Percentiles rank a stretch among this genome's conserved stretches.
phyloP scores from a whole-genome alignment of 2,888 invertebrate species.

The Augiades crinisus region DNA sequence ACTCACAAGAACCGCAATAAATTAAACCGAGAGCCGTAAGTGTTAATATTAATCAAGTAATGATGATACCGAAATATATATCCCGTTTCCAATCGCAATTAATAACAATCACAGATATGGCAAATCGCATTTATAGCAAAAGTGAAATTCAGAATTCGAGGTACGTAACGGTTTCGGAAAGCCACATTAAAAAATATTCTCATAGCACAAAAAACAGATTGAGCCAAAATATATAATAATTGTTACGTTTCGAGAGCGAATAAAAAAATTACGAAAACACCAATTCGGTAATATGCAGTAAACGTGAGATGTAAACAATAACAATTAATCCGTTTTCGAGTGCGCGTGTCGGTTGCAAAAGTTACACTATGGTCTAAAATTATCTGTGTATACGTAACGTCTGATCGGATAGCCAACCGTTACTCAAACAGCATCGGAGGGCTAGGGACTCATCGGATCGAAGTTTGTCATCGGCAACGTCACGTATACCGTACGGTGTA shows the following conservation, averaged over 20 bases:
- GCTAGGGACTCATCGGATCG: constrained; percentile 22
- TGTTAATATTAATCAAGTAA: background rate
- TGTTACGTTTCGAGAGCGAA: background rate
- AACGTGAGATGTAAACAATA: background rate
- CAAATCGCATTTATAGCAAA: background rate
- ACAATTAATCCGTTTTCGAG: background rate
- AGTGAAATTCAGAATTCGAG: too few species aligned
- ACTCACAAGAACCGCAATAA: constrained; percentile 1
- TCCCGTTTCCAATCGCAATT: background rate
- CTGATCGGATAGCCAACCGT: constrained; percentile 29
- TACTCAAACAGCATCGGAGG: constrained; percentile 34
- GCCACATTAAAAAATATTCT: background rate
- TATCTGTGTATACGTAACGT: constrained; percentile 10
- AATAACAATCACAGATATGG: background rate
- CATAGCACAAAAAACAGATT: background rate
- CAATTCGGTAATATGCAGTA: background rate
- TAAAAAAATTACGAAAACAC: background rate
- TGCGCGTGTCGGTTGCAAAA: background rate
- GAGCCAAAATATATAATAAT: too few species aligned
- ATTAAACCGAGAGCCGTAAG: background rate
- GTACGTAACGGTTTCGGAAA: background rate
- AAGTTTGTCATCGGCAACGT: constrained; percentile 43
- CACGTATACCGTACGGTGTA: constrained; percentile 43
- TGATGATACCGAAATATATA: background rate
- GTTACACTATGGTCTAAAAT: constrained; percentile 9